Evolutionary conservation across 2,113 vertebrate species (phyloP).

Genomic region (Tympanuchus pallidicinctus): DNA sequence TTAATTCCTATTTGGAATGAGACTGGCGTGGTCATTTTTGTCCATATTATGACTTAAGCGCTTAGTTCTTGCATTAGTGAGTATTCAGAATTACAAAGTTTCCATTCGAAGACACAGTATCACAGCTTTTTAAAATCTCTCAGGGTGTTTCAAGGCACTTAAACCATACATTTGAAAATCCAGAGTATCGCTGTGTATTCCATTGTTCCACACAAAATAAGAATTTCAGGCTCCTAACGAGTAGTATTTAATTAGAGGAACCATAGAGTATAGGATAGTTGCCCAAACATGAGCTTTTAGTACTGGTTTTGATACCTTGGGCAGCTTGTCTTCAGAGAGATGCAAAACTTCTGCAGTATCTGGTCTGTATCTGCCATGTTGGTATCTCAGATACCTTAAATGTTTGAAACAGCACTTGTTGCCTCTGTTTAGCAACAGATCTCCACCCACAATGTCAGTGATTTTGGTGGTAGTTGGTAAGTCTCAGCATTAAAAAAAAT

Average conservation of each 20-base stretch:
- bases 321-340: background rate
- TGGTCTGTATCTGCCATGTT: background rate
- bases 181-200: background rate
- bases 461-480: background rate
- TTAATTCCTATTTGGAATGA: background rate
- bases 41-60: background rate
- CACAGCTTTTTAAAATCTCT: background rate
- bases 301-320: background rate
- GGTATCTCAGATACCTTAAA: background rate
- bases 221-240: background rate
- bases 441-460: background rate
- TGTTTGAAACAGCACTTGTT: background rate
- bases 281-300: background rate
- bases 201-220: background rate
- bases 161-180: rapidly evolving
- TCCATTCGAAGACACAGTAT: background rate
- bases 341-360: background rate
- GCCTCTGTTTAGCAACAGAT: background rate
- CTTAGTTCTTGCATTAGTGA: background rate
- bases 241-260: background rate
- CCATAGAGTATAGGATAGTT: background rate
- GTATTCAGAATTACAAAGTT: background rate
- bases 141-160: background rate
- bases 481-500: background rate
- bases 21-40: background rate